A percentile compares a stretch with the other conserved stretches of the same genome.
phyloP scores from a whole-genome alignment of 2,797 vertebrate genomes.

The Ataeniobius toweri region DNA sequence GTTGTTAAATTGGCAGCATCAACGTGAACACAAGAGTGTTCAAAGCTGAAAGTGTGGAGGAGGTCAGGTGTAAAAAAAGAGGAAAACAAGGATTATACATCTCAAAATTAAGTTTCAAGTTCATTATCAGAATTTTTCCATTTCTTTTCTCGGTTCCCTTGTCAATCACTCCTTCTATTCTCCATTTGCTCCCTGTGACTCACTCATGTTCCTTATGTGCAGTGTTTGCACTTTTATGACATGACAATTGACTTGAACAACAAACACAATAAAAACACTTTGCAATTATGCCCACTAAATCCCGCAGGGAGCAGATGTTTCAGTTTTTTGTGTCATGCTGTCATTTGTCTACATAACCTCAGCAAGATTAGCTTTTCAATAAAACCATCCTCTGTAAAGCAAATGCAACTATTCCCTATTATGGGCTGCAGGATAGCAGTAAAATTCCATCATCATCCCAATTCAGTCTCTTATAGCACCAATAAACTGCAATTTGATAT shows the following conservation, averaged over 20 bases:
- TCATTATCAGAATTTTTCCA: not conserved
- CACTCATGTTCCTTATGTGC: constrained; percentile 41
- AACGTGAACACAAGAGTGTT: not conserved
- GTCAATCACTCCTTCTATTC: not conserved
- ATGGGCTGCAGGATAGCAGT: constrained; percentile 31
- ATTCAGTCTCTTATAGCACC: constrained; percentile 36
- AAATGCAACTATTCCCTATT: constrained; percentile 31
- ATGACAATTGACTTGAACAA: constrained; percentile 59
- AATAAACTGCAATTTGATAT: constrained; percentile 51
- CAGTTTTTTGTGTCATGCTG: constrained; percentile 41
- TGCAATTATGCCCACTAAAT: constrained; percentile 52
- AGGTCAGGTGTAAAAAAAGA: not conserved
- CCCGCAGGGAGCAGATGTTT: constrained; percentile 52
- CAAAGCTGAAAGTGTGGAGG: not conserved
- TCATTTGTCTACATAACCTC: constrained; percentile 57
- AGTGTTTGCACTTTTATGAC: constrained; percentile 62
- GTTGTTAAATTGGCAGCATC: not conserved
- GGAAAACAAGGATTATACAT: not conserved
- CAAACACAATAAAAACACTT: constrained; percentile 61
- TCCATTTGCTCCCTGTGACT: constrained; percentile 8
- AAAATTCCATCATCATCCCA: constrained; percentile 46
- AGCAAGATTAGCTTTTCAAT: constrained; percentile 49
- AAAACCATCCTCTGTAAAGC: constrained; percentile 50
- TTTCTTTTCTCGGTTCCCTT: not conserved
- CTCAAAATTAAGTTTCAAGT: not conserved